Evolutionary conservation across 2,888 invertebrate species (phyloP), one percentile per base, ranked within the genome.

Genomic region (Fragum whitleyi): DNA sequence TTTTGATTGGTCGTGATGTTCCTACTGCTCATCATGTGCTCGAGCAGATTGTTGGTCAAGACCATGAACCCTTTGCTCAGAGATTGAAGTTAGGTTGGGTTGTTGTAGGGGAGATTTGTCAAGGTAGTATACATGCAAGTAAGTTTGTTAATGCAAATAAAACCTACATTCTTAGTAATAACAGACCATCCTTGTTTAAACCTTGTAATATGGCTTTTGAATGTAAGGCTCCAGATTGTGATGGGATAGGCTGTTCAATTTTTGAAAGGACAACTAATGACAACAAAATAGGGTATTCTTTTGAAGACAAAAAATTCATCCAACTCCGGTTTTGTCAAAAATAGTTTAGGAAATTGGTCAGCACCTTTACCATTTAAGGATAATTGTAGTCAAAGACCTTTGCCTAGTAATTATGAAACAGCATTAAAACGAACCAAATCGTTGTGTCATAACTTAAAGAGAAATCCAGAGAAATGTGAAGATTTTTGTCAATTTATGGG

Each of bases 1-100:
- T 77, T 16, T 47, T 77, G 21, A 59, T 77, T n/a, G 77, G 77
- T n/a, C 55, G 77, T 19, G 71, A 71, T 32, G 14, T 69, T 16
- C 62, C 62, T 19, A 21, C n/a, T 21, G 62, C 39, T 23, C 62
- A 62, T 23, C 62, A 62, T 62, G 62, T 62, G 23, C 36, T 62
- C 6, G 62, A 62, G 29, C 62, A 62, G 36, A 39, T 39, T 62
- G 23, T 23, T 21, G 73, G 80, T 9, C 69, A 72, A 36, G 11
- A 16, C 6, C 53, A 62, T 14, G 39, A 53, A 14, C 77, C 65
- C 5, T 77, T 57, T 47, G 77, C 77, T 23, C 71, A 71, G 23
- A 59, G 32, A 26, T 29, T 59, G 19, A 26, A 19, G 28, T 29
- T 59, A 6, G 59, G 59, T 26, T 59, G 59, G 59, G 59, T 59